These are phyloP conservation scores for Actenoides lindsayi DNA, from an alignment of 2,113 vertebrate genomes.

Conservation along the genomic window DNA sequence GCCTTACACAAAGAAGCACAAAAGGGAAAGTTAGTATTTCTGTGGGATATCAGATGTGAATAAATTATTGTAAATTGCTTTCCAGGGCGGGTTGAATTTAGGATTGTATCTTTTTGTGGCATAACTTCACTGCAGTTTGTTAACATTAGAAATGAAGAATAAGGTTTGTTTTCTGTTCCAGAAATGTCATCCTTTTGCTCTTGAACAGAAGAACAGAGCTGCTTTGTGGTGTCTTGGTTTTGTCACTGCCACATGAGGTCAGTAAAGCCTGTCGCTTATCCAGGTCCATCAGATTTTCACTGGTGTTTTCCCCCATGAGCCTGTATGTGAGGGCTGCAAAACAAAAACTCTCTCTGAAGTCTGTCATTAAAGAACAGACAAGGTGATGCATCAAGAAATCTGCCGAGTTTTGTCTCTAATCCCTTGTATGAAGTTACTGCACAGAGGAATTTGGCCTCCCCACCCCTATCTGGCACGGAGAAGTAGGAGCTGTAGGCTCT, in stretches of 20 bases:
- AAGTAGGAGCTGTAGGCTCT: not conserved
- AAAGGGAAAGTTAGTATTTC: not conserved
- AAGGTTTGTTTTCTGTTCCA: not conserved
- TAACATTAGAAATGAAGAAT: not conserved
- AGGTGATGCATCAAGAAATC: not conserved
- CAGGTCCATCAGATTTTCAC: not conserved
- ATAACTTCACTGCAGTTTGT: not conserved
- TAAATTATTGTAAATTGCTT: not conserved
- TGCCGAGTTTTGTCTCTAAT: not conserved
- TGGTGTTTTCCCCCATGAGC: not conserved
- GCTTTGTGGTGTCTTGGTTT: not conserved
- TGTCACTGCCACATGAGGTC: not conserved
- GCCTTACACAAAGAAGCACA: not conserved
- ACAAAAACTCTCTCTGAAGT: not conserved
- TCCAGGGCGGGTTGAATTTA: not conserved
- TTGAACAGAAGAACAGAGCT: not conserved
- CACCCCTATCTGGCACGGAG: not conserved
- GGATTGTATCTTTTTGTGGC: not conserved
- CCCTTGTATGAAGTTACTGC: not conserved
- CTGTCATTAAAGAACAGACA: not conserved
- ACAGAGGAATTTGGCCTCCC: not conserved
- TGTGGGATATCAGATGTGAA: not conserved
- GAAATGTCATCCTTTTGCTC: not conserved
- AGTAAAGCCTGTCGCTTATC: not conserved
- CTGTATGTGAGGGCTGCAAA: not conserved